These are phyloP conservation scores for Arctopsyche grandis DNA, from an alignment of 1,140 invertebrate genomes.

Conservation along the genomic window DNA sequence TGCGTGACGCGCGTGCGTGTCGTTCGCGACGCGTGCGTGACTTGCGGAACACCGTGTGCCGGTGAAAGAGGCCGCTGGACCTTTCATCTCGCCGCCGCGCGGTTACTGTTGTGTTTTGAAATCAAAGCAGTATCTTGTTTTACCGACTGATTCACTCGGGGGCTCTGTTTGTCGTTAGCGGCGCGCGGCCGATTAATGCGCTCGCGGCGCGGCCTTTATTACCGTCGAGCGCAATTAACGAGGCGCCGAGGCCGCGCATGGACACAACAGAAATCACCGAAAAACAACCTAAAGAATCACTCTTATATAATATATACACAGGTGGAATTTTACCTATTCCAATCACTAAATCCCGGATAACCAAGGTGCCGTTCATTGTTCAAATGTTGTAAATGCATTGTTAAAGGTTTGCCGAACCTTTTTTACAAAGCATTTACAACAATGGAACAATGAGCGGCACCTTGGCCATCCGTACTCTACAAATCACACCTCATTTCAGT, in stretches of 20 bases:
- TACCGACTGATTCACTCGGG: constrained; percentile 32
- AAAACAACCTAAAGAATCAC: too few relatives aligned
- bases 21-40: not conserved
- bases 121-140: constrained; percentile 42
- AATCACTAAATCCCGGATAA: too few relatives aligned
- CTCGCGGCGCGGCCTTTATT: not conserved
- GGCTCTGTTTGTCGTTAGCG: constrained; percentile 24
- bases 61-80: constrained; percentile 35
- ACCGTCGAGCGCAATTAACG: not conserved
- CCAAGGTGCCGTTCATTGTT: too few relatives aligned
- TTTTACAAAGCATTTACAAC: too few relatives aligned
- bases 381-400: too few relatives aligned
- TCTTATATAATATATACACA: too few relatives aligned
- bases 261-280: not conserved
- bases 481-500: too few relatives aligned
- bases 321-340: too few relatives aligned
- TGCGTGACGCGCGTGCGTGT: not conserved
- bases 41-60: constrained; percentile 23
- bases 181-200: constrained; percentile 17
- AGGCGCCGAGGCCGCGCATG: not conserved
- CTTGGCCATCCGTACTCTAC: too few relatives aligned
- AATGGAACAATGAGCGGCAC: too few relatives aligned
- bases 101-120: constrained; percentile 44
- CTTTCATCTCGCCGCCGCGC: constrained; percentile 35
- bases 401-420: too few relatives aligned